Percentiles rank a stretch among this genome's conserved stretches.
Conservation (phyloP, 2,797 vertebrate species). For the Hylomyscus alleni region DNA sequence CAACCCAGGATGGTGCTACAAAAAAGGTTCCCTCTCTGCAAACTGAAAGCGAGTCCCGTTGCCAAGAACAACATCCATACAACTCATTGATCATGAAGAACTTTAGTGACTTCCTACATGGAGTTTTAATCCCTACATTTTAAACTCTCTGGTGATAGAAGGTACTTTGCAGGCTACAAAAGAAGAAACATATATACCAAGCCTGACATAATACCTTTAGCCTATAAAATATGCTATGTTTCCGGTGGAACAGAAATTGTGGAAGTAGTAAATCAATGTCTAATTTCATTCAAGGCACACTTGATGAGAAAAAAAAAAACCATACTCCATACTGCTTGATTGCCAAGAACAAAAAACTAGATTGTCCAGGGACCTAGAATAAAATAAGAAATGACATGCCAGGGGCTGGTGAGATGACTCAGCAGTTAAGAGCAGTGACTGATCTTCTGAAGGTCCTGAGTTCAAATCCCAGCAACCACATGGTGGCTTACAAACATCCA, state of each 20-base stretch:
- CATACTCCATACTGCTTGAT: neutral
- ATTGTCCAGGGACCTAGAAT: neutral
- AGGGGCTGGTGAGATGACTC: no score
- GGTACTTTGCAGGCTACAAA: no score
- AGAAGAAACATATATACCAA: neutral
- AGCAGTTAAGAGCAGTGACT: no score
- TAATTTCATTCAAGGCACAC: neutral
- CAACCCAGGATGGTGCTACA: neutral
- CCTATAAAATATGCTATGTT: neutral
- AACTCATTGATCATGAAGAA: neutral
- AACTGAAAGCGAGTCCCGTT: neutral
- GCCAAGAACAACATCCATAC: neutral
- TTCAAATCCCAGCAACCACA: no score
- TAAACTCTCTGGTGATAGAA: neutral
- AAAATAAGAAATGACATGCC: neutral
- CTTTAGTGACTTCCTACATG: neutral
- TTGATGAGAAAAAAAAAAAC: neutral
- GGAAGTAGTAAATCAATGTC: neutral
- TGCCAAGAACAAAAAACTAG: neutral
- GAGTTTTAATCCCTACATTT: neutral
- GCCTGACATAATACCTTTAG: neutral
- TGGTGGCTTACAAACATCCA: no score
- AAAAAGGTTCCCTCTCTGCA: neutral
- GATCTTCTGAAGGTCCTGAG: no score
- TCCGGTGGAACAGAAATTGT: neutral